Evolutionary conservation across 1,140 invertebrate genomes (phyloP).

Genomic region (Aphidius gifuensis): DNA sequence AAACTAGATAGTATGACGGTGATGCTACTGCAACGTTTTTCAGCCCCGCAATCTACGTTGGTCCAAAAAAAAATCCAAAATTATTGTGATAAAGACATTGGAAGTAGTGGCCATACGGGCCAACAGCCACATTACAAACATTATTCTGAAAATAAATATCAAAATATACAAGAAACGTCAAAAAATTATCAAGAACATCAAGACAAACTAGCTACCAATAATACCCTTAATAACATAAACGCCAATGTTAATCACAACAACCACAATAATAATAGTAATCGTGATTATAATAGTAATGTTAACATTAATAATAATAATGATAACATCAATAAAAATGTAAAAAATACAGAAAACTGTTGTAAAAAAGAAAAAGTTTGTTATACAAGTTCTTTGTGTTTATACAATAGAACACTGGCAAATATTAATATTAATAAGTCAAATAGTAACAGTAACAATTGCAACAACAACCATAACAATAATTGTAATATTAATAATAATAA

Average conservation of each 20-base stretch:
- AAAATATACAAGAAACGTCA: no score
- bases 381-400: slow-evolving; percentile 6
- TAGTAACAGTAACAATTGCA: slow-evolving; percentile 11
- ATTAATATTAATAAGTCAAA: slow-evolving; percentile 1
- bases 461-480: slow-evolving; percentile 25
- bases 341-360: not conserved
- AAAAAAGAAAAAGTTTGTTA: no score
- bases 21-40: slow-evolving; percentile 57
- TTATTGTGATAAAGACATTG: slow-evolving; percentile 16
- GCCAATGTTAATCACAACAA: not conserved
- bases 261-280: slow-evolving; percentile 6
- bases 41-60: slow-evolving; percentile 52
- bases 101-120: not conserved
- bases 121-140: not conserved
- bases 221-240: not conserved
- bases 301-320: slow-evolving; percentile 1
- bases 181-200: not conserved
- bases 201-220: slow-evolving; percentile 1
- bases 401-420: not conserved
- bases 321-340: not conserved
- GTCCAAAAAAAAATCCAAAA: slow-evolving; percentile 49
- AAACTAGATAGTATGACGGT: slow-evolving; percentile 56
- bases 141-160: slow-evolving; percentile 4
- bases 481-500: slow-evolving; percentile 24
- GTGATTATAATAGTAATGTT: slow-evolving; percentile 22